Percentiles rank a stretch among this genome's conserved stretches.
phyloP scores from a whole-genome alignment of 1,140 invertebrate species.

The Drosophila subobscura region DNA sequence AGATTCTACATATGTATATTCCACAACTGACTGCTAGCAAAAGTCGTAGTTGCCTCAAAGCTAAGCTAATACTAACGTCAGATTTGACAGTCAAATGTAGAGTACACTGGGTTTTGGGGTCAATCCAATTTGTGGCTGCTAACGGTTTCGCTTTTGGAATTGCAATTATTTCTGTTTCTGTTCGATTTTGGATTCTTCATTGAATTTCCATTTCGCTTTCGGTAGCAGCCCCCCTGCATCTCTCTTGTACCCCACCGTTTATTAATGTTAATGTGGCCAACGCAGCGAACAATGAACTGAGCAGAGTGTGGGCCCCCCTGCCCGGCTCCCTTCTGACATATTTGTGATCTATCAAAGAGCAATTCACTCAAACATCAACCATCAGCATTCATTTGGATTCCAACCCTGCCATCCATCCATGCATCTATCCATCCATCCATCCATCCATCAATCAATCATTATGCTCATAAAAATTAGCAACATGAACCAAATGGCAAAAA shows the following conservation, averaged over 20 bases:
- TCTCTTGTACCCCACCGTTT: too few species aligned
- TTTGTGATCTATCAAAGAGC: slow-evolving; percentile 70
- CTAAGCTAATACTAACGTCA: background rate
- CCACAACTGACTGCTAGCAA: too few species aligned
- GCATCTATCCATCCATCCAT: slow-evolving; percentile 32
- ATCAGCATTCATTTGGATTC: slow-evolving; percentile 65
- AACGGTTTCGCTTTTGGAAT: slow-evolving; percentile 31
- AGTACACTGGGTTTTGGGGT: slow-evolving; percentile 22
- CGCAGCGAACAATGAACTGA: slow-evolving; percentile 29
- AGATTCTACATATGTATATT: too few species aligned
- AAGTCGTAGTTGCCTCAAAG: too few species aligned
- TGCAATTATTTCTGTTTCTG: slow-evolving; percentile 17
- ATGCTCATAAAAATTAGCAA: slow-evolving; percentile 76
- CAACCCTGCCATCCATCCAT: background rate
- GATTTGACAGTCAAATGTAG: background rate
- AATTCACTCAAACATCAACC: slow-evolving; percentile 64
- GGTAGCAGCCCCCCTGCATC: background rate
- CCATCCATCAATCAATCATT: slow-evolving; percentile 74
- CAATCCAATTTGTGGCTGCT: slow-evolving; percentile 39
- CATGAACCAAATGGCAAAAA: slow-evolving; percentile 8
- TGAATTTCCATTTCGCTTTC: slow-evolving; percentile 40
- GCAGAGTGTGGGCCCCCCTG: background rate
- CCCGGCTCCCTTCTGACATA: slow-evolving; percentile 27
- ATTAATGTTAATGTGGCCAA: slow-evolving; percentile 1
- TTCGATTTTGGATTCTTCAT: slow-evolving; percentile 17